Evolutionary conservation across 2,888 invertebrate genomes (phyloP).

Genomic region (Venustoraphidia nigricollis): DNA sequence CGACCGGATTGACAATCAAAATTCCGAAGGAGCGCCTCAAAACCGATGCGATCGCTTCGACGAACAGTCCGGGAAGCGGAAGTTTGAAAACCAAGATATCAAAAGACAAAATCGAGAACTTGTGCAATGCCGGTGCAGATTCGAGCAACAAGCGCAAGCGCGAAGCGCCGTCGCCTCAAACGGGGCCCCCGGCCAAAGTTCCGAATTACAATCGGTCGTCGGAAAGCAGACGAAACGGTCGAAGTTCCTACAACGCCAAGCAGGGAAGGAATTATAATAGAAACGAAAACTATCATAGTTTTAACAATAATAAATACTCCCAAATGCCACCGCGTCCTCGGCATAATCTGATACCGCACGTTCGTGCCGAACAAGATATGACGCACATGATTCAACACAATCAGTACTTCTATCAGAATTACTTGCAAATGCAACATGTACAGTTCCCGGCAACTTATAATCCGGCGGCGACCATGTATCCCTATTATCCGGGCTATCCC

Average conservation of each 20-base stretch:
- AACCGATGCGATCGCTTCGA: conserved; percentile 25
- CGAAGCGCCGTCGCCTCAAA: conserved; percentile 17
- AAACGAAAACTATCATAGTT: conserved; percentile 13
- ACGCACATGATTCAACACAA: conserved; percentile 9
- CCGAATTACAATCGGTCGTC: conserved; percentile 15
- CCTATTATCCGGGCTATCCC: conserved; percentile 18
- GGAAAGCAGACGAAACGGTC: conserved; percentile 24
- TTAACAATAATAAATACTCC: conserved; percentile 8
- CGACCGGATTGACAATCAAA: conserved; percentile 57
- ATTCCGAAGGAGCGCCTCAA: conserved; percentile 63
- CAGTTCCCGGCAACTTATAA: background rate
- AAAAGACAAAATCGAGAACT: conserved; percentile 48
- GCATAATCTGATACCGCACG: conserved; percentile 22
- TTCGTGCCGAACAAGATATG: conserved; percentile 11
- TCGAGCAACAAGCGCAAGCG: conserved; percentile 26
- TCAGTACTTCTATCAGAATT: conserved; percentile 6
- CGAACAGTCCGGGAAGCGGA: conserved; percentile 21
- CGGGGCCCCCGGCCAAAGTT: conserved; percentile 14
- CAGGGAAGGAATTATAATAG: conserved; percentile 23
- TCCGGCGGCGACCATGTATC: conserved; percentile 3
- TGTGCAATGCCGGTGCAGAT: conserved; percentile 12
- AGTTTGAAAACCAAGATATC: conserved; percentile 67
- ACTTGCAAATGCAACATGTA: background rate
- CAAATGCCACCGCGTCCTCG: background rate
- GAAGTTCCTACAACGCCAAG: conserved; percentile 21